Evolutionary conservation across 2,797 vertebrate species (phyloP), one percentile per base, ranked within the genome.

Genomic region (Xiphophorus birchmanni): DNA sequence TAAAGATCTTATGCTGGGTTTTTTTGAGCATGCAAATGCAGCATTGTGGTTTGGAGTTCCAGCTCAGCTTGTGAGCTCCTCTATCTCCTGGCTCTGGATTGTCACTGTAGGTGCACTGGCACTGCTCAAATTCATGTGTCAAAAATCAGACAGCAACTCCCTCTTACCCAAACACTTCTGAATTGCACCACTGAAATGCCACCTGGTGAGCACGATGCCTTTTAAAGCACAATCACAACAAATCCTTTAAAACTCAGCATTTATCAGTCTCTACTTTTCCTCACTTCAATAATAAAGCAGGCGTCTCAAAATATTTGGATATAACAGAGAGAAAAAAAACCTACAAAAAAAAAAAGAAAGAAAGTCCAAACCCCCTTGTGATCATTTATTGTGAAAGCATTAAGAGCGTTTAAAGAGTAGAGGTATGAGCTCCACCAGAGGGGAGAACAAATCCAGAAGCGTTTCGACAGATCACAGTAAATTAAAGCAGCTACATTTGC

Each of bases 21-120:
- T 58, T 13, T 45, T 72, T 26, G 72, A 83, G 85, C 86, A 90
- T 85, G 87, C 78, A 84, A 84, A 94, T 87, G 85, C 80, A 81
- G 88, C 87, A 35, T 76, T 47, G 35, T 80, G 76, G 87, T 87
- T 86, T 85, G 80, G 89, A 87, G 83, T 86, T 84, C 82, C 50
- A 80, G 83, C 88, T 88, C 86, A 88, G 85, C 84, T 80, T 58
- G 81, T 84, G 84, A 87, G 84, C 88, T 79, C 71, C 58, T 74
- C 72, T 10, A 75, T 75, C 81, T 83, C 58, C 4, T 67, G 82
- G 83, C 81, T 82, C 67, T 48, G 77, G 78, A 84, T 83, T 84
- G 82, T 86, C 76, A 42, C 73, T 76, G n/a, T 29, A 81, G 65
- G 75, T 78, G 74, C 21, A 65, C 78, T 47, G 58, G 63, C 82